These are phyloP conservation scores for Spisula subtruncata DNA, from an alignment of 2,888 invertebrate species.

Conservation along the genomic window DNA sequence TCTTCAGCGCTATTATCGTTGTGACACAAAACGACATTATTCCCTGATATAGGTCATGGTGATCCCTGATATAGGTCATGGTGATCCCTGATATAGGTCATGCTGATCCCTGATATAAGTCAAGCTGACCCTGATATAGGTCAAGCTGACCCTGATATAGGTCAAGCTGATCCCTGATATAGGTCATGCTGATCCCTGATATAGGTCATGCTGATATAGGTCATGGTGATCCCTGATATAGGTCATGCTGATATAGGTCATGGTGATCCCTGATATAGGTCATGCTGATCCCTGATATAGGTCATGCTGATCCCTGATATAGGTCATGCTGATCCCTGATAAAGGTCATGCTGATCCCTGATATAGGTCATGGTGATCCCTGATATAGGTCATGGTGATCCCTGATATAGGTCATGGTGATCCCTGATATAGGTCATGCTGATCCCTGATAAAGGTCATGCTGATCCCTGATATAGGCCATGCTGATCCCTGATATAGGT, in stretches of 20 bases:
- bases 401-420: neutral
- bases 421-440: neutral
- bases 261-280: neutral
- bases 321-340: neutral
- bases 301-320: neutral
- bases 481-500: neutral
- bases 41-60: neutral
- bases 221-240: neutral
- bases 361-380: neutral
- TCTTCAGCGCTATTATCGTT: neutral
- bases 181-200: neutral
- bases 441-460: neutral
- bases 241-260: neutral
- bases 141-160: neutral
- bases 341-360: neutral
- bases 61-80: neutral
- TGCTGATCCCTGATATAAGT: neutral
- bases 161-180: neutral
- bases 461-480: neutral
- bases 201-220: neutral
- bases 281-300: neutral
- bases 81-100: neutral
- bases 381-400: neutral
- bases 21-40: neutral
- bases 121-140: neutral